Base-by-base conservation (phyloP, 2,113 vertebrate species). In the Dascyllus trimaculatus region DNA sequence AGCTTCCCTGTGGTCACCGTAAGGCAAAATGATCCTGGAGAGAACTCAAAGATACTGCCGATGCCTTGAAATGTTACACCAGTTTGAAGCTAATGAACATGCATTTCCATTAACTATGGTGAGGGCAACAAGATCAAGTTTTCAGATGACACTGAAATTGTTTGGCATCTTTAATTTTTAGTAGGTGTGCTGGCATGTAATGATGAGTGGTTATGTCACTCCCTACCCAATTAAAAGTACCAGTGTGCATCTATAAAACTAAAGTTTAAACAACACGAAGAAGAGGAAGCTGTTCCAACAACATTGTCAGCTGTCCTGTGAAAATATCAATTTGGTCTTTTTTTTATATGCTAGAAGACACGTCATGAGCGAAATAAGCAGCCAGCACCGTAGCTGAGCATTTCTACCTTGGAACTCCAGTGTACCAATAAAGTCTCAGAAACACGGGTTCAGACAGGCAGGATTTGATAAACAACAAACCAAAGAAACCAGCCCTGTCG, bases 1-100 rank as follows among this genome's bases (percentile, higher is more conserved):
- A 86, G 80, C 80, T 85, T 86, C 72, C 61, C 63, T 52, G 66
- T 75, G 66, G 67, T 86, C 80, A 58, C 63, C 4, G 63, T 53
- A 43, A 66, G 80, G 87, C 78, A 85, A 89, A 83, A 75, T 62
- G 78, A 84, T 88, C 72, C 49, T 4, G n/a, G 60, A 59, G 64
- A 18, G 63, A 32, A 66, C 35, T 29, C 58, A 71, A 48, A 75
- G 66, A 65, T 22, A 63, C 75, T 49, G 68, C 13, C 26, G 71
- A n/a, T 18, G 35, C 22, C 43, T 24, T 46, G 48, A 66, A 67
- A 67, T 22, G 22, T 32, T 71, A 14, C 49, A 71, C 46, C 56
- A 2, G n/a, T 64, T 53, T 49, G n/a, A 17, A 18, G 66, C 11
- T 26, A 54, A 48, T 61, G 1, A 22, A 25, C 17, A 7, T 9